A percentile compares a stretch with the other conserved stretches of the same genome.
Conservation (phyloP, 1,140 invertebrate species). For the Scaptomyza graminum region DNA sequence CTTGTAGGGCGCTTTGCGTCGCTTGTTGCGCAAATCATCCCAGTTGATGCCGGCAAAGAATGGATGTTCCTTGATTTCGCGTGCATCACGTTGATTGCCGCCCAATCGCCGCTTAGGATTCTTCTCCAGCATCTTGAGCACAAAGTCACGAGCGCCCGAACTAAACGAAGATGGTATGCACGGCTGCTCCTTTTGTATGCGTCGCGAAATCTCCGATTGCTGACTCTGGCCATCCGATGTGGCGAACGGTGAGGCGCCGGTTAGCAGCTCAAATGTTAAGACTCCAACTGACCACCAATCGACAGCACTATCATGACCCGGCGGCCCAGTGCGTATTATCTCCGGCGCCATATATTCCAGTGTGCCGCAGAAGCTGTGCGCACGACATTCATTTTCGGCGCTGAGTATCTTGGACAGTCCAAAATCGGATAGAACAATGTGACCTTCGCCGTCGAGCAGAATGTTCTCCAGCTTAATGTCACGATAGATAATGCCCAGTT, state of each 20-base stretch:
- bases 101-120: conserved; percentile 94
- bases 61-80: conserved; percentile 93
- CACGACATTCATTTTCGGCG: conserved; percentile 85
- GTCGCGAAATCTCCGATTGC: conserved; percentile 95
- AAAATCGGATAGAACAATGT: conserved; percentile 96
- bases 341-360: conserved; percentile 99
- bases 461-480: conserved; percentile 98
- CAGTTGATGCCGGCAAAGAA: conserved; percentile 94
- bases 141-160: conserved; percentile 87
- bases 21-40: conserved; percentile 89
- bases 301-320: conserved; percentile 96
- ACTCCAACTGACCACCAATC: conserved; percentile 99
- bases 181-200: conserved; percentile 94
- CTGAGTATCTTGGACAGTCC: conserved; percentile 93
- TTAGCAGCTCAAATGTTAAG: conserved; percentile 97
- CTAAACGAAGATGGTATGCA: conserved; percentile 91
- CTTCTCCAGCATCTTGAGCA: conserved; percentile 92
- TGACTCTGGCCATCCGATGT: conserved; percentile 96
- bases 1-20: conserved; percentile 91
- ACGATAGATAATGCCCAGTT: conserved; percentile 96
- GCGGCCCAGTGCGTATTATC: conserved; percentile 91
- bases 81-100: conserved; percentile 90
- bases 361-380: conserved; percentile 99
- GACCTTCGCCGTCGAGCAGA: conserved; percentile 92
- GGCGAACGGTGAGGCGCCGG: conserved; percentile 98